Percentiles rank a stretch among this genome's conserved stretches.
Evolutionary conservation across 1,140 invertebrate species (phyloP).

Genomic region (Hycleus phaleratus): DNA sequence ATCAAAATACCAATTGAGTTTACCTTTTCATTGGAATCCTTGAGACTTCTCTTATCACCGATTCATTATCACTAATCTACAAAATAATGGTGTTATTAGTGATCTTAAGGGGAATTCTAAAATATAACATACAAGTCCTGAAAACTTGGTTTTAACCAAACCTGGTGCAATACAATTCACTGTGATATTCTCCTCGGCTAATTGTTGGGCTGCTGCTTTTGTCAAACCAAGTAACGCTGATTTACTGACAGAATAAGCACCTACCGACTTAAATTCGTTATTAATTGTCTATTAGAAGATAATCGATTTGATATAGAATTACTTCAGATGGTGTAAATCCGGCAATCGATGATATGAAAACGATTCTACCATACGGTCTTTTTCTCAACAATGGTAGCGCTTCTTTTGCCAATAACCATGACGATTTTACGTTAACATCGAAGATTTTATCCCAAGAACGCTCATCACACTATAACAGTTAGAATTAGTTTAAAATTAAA

Average conservation of each 20-base stretch:
- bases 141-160: conserved; percentile 86
- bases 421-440: conserved; percentile 88
- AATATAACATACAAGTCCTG: conserved; percentile 56
- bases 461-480: conserved; percentile 59
- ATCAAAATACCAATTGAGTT: background rate
- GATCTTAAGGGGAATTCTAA: too few species aligned
- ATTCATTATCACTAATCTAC: too few species aligned
- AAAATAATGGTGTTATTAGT: too few species aligned
- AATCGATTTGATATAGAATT: too few species aligned
- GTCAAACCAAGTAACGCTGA: conserved; percentile 84
- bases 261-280: conserved; percentile 57
- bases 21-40: background rate
- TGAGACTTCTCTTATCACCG: too few species aligned
- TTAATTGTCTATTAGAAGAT: too few species aligned
- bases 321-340: too few species aligned
- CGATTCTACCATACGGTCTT: conserved; percentile 51
- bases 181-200: conserved; percentile 72
- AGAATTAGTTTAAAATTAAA: too few species aligned
- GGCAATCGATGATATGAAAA: too few species aligned
- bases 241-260: conserved; percentile 91
- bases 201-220: conserved; percentile 68
- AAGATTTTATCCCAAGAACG: conserved; percentile 92
- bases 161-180: conserved; percentile 93
- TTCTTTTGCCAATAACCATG: conserved; percentile 83
- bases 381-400: conserved; percentile 74